Base-by-base conservation (phyloP, 2,888 invertebrate species). In the Leucoma salicis region DNA sequence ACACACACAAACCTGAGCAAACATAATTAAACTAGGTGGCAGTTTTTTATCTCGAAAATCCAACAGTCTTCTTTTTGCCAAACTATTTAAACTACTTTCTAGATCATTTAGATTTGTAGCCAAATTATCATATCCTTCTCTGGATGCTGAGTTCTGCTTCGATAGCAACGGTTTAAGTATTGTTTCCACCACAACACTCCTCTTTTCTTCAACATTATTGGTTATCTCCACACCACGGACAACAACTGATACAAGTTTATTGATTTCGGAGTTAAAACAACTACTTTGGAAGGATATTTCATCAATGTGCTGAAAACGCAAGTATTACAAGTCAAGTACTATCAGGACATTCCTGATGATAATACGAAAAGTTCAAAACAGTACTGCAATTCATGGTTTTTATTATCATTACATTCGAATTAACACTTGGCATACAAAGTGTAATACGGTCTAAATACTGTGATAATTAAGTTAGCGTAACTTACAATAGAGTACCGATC, bases 231-330 rank as follows among this genome's bases (percentile, higher is more conserved):
- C 93, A 71, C 96, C 95, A 49, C 92, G 92, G 54, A 96, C 93
- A n/a, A 95, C 93, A 13, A 97, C 93, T 2, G 95, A 95, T 2
- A 97, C 85, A 10, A 96, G 79, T 76, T 97, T 97, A 14, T 95
- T 95, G 38, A 96, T 94, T 60, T 96, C 96, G 1, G 96, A 96
- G 74, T 96, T 97, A 58, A 97, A 93, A 70, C 96, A 94, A 81
- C 96, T 97, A 74, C 96, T 97, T 39, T 95, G 93, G 55, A 97
- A 92, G 52, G 95, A 94, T 58, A 97, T 92, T 77, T 96, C 95
- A 67, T 96, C 94, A 46, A 97, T 94, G 79, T 96, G 94, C 96
- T 97, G 75, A 15, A 80, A 75, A 56, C 32, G 11, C 8, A 3
- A 21, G 8, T n/a, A n/a, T n/a, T n/a, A n/a, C n/a, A n/a, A n/a